phyloP scores from a whole-genome alignment of 1,140 invertebrate species.

The Musca vetustissima region DNA sequence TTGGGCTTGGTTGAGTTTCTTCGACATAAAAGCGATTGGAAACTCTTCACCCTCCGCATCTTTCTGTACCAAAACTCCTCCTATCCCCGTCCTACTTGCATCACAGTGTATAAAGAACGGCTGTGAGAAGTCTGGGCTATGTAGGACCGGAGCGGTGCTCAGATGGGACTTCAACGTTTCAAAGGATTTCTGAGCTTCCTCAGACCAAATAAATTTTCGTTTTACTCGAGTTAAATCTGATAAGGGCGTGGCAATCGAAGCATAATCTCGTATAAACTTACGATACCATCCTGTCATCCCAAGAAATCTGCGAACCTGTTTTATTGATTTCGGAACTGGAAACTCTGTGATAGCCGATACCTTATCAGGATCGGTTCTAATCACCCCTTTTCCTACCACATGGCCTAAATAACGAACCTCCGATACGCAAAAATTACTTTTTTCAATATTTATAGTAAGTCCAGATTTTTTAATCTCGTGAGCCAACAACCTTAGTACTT shows the following conservation, averaged over 20 bases:
- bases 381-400: slow-evolving; percentile 39
- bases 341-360: not conserved
- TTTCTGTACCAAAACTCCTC: slow-evolving; percentile 10
- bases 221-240: not conserved
- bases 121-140: slow-evolving; percentile 32
- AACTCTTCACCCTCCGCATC: slow-evolving; percentile 1
- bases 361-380: slow-evolving; percentile 45
- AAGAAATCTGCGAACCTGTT: not conserved
- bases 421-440: not conserved
- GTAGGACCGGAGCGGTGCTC: slow-evolving; percentile 1
- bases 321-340: not conserved
- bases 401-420: slow-evolving; percentile 12
- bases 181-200: slow-evolving; percentile 32
- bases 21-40: slow-evolving; percentile 10
- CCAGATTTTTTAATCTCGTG: not conserved
- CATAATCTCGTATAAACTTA: not conserved
- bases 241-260: not conserved
- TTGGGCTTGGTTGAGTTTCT: slow-evolving; percentile 26
- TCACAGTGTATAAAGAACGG: slow-evolving; percentile 29
- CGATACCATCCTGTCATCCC: not conserved
- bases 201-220: slow-evolving; percentile 45
- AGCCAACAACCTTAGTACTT: not conserved
- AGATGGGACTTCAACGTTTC: slow-evolving; percentile 28
- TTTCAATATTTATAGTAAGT: slow-evolving; percentile 7
- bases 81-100: slow-evolving; percentile 20